Percentiles rank a stretch among this genome's conserved stretches.
phyloP scores from a whole-genome alignment of 2,888 invertebrate species.

The Dorcus hopei region DNA sequence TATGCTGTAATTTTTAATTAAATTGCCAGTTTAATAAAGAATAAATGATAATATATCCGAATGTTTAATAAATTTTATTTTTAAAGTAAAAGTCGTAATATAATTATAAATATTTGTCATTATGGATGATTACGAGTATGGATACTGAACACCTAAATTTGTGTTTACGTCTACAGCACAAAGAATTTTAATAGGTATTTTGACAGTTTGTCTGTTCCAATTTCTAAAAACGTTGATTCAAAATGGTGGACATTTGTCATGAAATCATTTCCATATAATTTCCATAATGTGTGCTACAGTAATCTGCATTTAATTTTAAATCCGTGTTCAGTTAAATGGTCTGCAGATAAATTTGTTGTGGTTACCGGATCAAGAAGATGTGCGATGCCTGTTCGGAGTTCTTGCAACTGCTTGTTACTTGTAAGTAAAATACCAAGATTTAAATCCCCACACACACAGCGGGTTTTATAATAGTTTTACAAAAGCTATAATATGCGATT shows the following conservation, averaged over 20 bases:
- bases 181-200: conserved; percentile 10
- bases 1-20: too few species aligned
- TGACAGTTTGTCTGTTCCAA: conserved; percentile 19
- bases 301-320: conserved; percentile 20
- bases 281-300: conserved; percentile 23
- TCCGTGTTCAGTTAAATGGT: conserved; percentile 23
- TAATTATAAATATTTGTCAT: too few species aligned
- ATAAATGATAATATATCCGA: too few species aligned
- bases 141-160: not conserved
- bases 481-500: not conserved
- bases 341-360: conserved; percentile 20
- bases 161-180: not conserved
- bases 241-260: conserved; percentile 46
- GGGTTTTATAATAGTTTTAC: not conserved
- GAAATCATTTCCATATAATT: conserved; percentile 39
- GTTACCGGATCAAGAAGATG: conserved; percentile 54
- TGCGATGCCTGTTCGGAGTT: conserved; percentile 95
- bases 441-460: not conserved
- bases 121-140: not conserved
- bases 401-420: conserved; percentile 83
- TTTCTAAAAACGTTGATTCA: conserved; percentile 34
- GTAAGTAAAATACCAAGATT: conserved; percentile 55
- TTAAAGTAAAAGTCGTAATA: too few species aligned
- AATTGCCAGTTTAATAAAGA: too few species aligned
- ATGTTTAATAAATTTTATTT: too few species aligned